Base-by-base conservation (phyloP, 2,888 invertebrate species). In the Meta bourneti region DNA sequence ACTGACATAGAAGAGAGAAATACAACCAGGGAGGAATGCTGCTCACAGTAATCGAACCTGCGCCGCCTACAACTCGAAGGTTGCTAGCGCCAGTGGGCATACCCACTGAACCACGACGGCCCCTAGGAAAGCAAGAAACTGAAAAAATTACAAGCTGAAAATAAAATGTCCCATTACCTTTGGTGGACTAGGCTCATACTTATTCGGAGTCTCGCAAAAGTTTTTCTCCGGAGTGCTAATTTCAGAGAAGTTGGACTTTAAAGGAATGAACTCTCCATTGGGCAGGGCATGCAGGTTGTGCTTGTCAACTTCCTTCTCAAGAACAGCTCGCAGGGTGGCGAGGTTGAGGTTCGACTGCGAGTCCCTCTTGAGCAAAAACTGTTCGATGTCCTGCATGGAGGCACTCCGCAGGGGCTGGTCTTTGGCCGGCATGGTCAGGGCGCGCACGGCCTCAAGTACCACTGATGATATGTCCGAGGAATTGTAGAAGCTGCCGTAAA, bases 271-370 rank as follows among this genome's bases (percentile, higher is more conserved):
- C 79, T 94, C 94, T 6, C 94, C 94, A 91, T 94, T 94, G 2
- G 93, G 93, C 7, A 94, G 95, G 94, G 96, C 96, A 83, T 96
- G 96, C 79, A 97, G 94, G 93, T 96, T 96, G 5, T 97, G 97
- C 72, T 96, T 96, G 77, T 96, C 96, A 9, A 97, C 96, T 95
- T 97, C 97, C 94, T 96, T 96, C 93, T 96, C 96, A 9, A 97
- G 95, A 93, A 97, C 96, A 71, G 96, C 96, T 94, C 96, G 96
- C 69, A 97, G 95, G 94, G 94, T 94, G 11, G 93, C 93, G 83
- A 94, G 94, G 16, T 94, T 93, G 16, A 94, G 84, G 9, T 93
- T 93, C 20, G 94, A 90, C 9, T 94, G 94, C 16, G 94, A 93
- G 74, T 94, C 94, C 79, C 94, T 93, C 8, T 93, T 93, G 7